phyloP scores from a whole-genome alignment of 2,888 invertebrate species.

The Plagodis pulveraria region DNA sequence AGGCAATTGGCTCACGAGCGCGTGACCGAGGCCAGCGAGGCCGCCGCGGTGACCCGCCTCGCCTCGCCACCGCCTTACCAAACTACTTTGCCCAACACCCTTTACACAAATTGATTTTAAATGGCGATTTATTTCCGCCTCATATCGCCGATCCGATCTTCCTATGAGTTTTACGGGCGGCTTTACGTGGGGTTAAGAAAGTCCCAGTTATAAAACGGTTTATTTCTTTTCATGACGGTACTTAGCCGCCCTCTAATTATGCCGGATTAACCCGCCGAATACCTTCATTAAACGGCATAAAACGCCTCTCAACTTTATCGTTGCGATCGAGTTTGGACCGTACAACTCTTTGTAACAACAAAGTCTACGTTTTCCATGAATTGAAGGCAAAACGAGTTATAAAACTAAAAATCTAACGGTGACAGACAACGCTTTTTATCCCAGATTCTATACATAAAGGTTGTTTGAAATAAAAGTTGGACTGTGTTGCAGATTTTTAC shows the following conservation, averaged over 20 bases:
- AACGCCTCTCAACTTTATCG: conserved; percentile 43
- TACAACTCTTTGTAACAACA: conserved; percentile 41
- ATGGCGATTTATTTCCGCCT: conserved; percentile 84
- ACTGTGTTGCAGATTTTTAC: conserved; percentile 65
- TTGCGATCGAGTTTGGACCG: conserved; percentile 34
- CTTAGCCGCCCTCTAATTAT: conserved; percentile 71
- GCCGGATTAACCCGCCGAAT: conserved; percentile 61
- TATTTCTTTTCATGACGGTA: conserved; percentile 76
- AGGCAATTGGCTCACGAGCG: conserved; percentile 39
- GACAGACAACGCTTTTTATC: conserved; percentile 53
- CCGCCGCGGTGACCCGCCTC: conserved; percentile 47
- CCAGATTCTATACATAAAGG: conserved; percentile 66
- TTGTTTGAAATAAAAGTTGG: conserved; percentile 67
- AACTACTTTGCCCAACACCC: conserved; percentile 74
- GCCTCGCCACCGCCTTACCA: conserved; percentile 56
- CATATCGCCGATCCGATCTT: conserved; percentile 83
- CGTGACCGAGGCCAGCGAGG: conserved; percentile 51
- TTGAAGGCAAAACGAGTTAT: conserved; percentile 57
- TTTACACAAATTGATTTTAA: conserved; percentile 85
- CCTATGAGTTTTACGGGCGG: conserved; percentile 80
- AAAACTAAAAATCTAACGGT: conserved; percentile 62
- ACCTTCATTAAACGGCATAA: conserved; percentile 56
- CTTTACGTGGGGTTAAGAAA: conserved; percentile 81
- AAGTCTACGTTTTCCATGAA: conserved; percentile 45
- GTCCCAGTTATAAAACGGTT: conserved; percentile 81